phyloP scores from a whole-genome alignment of 2,113 vertebrate species.

The Petaurus breviceps region DNA sequence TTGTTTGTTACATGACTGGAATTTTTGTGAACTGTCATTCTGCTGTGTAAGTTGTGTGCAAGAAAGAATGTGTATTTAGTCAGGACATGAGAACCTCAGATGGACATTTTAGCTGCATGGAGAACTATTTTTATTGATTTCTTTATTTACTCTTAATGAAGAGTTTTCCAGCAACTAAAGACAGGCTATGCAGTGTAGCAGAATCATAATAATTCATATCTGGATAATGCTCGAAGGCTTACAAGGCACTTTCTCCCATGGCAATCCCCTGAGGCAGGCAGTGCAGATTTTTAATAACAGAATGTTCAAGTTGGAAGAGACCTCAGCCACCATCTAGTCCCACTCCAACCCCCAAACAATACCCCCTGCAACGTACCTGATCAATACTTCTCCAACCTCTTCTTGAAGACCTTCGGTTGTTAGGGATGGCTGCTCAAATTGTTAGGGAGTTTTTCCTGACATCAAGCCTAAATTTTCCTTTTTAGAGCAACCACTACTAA shows the following conservation, averaged over 20 bases:
- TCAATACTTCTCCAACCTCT: background rate
- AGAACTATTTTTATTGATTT: constrained; percentile 29
- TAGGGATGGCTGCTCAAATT: background rate
- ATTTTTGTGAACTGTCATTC: constrained; percentile 44
- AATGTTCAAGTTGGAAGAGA: background rate
- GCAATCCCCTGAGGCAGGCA: background rate
- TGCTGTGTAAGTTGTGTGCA: constrained; percentile 36
- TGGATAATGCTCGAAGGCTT: background rate
- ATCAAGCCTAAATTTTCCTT: background rate
- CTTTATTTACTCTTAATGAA: background rate
- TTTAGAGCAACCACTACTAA: background rate
- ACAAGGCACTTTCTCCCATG: background rate
- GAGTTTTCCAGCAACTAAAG: background rate
- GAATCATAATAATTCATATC: background rate
- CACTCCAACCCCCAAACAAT: background rate
- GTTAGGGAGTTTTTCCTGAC: background rate
- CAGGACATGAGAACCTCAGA: constrained; percentile 39
- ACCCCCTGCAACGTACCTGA: background rate
- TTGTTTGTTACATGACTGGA: constrained; percentile 60
- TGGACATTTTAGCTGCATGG: constrained; percentile 29
- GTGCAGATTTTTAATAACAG: background rate
- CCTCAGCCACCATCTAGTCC: background rate
- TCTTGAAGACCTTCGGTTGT: background rate
- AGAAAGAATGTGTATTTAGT: constrained; percentile 18
- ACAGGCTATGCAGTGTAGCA: background rate